These are phyloP conservation scores for Pedionomus torquatus DNA, from an alignment of 2,113 vertebrate genomes.

Conservation along the genomic window DNA sequence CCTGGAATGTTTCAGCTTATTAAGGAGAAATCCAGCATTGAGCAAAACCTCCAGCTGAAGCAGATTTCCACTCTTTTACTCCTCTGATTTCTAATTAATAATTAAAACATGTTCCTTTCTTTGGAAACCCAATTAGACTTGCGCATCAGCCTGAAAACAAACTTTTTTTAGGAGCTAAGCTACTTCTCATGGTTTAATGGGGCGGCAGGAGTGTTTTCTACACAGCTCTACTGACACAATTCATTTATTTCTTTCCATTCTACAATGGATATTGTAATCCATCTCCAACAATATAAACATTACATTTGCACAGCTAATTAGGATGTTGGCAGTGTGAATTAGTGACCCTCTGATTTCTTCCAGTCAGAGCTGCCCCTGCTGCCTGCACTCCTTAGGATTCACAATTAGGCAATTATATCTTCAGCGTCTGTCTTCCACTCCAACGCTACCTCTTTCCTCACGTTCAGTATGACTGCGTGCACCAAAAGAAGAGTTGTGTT, in stretches of 20 bases:
- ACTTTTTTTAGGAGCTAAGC: conserved; percentile 67
- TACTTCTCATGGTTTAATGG: conserved; percentile 62
- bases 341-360: conserved; percentile 60
- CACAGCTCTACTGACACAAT: conserved; percentile 54
- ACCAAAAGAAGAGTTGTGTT: neutral
- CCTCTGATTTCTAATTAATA: conserved; percentile 75
- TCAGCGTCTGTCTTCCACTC: neutral
- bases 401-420: conserved; percentile 46
- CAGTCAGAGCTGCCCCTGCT: conserved; percentile 34
- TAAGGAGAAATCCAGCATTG: conserved; percentile 70
- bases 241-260: conserved; percentile 48
- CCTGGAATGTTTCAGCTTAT: conserved; percentile 65
- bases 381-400: conserved; percentile 35
- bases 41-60: conserved; percentile 70
- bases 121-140: conserved; percentile 69
- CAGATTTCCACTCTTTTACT: conserved; percentile 54
- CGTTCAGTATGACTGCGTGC: neutral
- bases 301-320: conserved; percentile 69
- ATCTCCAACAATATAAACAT: conserved; percentile 55
- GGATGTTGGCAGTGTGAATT: conserved; percentile 51
- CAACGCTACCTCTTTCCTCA: neutral
- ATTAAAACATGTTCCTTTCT: conserved; percentile 69
- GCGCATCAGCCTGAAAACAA: conserved; percentile 61
- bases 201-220: conserved; percentile 37
- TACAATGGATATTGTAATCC: conserved; percentile 53